Evolutionary conservation across 2,888 invertebrate genomes (phyloP), one percentile per base, ranked within the genome.

Genomic region (Folsomia candida): DNA sequence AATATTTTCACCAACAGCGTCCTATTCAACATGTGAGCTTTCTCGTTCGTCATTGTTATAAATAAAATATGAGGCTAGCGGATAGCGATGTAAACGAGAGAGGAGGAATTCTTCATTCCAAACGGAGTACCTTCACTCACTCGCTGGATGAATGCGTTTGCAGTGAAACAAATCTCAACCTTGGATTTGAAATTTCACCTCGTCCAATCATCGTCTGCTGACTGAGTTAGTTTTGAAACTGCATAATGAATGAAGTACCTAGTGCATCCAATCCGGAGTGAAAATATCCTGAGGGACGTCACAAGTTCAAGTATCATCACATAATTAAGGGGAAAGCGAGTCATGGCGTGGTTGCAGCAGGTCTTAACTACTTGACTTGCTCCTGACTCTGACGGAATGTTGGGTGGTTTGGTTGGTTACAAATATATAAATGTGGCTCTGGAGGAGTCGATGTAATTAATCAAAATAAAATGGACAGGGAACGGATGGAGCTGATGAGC

Each of bases 401-500:
- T 37, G 27, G 63, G 2, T 29, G 26, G 37, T 37, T 29, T 47
- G 29, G 26, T 22, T 37, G 26, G 63, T 9, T 28, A 29, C 18
- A 27, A 20, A 26, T 29, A 29, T 28, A 27, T 26, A 22, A 25
- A 11, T 37, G 14, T 4, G 14, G 37, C 14, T 37, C 6, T 37
- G 37, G 37, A 59, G 58, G 37, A 59, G 58, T 58, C 59, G 60
- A 69, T 47, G 75, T 71, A 76, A 78, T 78, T 78, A 77, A 78
- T 78, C 78, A 78, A 75, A 77, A 77, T 76, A 73, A 78, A 78
- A 70, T 61, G 68, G 72, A 71, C 68, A 73, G 67, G 69, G 69
- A 72, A 70, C 69, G 70, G 74, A 71, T 75, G 72, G 67, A 73
- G 76, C 69, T 71, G 73, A 76, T 76, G 72, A 77, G 74, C 72